Evolutionary conservation across 1,140 invertebrate genomes (phyloP).

Genomic region (Drosophila pachea): DNA sequence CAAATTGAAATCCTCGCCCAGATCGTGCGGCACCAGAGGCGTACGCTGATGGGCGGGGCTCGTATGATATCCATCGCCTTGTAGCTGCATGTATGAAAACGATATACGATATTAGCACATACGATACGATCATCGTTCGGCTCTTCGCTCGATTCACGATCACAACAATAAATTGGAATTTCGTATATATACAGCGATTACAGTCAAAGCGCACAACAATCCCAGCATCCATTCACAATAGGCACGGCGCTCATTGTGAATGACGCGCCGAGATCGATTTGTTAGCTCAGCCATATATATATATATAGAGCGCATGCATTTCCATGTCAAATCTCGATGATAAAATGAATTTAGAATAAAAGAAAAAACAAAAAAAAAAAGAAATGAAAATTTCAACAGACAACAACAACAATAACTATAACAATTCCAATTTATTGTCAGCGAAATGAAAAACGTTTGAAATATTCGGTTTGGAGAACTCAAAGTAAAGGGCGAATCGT

Average conservation of each 20-base stretch:
- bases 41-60: constrained; percentile 87
- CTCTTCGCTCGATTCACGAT: too few relatives aligned
- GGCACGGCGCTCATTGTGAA: constrained; percentile 8
- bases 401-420: too few relatives aligned
- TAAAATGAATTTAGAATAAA: background rate
- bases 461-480: constrained; percentile 10
- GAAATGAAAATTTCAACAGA: constrained; percentile 12
- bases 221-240: constrained; percentile 24
- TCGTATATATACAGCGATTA: constrained; percentile 28
- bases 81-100: constrained; percentile 80
- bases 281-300: constrained; percentile 4
- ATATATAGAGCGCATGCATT: constrained; percentile 19
- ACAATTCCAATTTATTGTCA: constrained; percentile 73
- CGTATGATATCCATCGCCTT: constrained; percentile 90
- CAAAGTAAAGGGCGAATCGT: constrained; percentile 76
- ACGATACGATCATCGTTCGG: too few relatives aligned
- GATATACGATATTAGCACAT: too few relatives aligned
- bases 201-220: constrained; percentile 11
- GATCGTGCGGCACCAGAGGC: constrained; percentile 83
- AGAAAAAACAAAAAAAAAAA: constrained; percentile 5
- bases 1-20: constrained; percentile 80
- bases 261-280: background rate
- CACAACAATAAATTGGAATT: constrained; percentile 75
- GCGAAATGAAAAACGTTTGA: constrained; percentile 20
- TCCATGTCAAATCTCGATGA: background rate